Percentiles rank a stretch among this genome's conserved stretches.
Conservation (phyloP, 2,797 vertebrate genomes). For the Sebastolobus altivelis region DNA sequence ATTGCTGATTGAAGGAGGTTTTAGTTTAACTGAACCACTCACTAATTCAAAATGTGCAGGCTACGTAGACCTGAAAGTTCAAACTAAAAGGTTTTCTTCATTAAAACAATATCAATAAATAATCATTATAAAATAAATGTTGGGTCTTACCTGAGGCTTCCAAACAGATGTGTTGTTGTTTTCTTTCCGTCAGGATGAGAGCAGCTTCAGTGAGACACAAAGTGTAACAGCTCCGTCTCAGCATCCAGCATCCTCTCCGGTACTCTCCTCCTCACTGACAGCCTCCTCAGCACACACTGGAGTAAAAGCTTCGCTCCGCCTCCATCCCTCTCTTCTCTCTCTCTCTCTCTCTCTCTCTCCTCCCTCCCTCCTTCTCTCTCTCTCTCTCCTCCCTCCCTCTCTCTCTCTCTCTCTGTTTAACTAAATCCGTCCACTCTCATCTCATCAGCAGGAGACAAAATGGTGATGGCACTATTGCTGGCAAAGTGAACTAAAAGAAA, state of each 20-base stretch:
- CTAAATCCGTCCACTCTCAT: conserved; percentile 65
- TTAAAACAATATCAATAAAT: neutral
- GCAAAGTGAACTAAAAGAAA: conserved; percentile 21
- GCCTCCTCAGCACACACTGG: conserved; percentile 45
- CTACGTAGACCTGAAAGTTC: neutral
- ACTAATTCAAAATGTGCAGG: neutral
- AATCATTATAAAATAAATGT: neutral
- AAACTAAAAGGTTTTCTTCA: neutral
- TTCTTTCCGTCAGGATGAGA: conserved; percentile 6
- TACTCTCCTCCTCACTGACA: conserved; percentile 55
- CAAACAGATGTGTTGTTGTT: conserved; percentile 17
- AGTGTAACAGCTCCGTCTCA: conserved; percentile 42
- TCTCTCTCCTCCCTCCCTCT: neutral
- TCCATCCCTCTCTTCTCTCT: conserved; percentile 11
- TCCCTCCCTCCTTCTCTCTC: neutral
- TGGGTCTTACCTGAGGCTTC: conserved; percentile 51
- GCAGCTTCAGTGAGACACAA: conserved; percentile 35
- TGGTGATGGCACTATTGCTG: conserved; percentile 29
- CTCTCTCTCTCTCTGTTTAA: conserved; percentile 32
- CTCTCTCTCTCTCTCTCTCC: neutral
- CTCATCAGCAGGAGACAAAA: conserved; percentile 56
- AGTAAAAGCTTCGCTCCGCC: conserved; percentile 57
- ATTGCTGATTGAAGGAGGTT: neutral
- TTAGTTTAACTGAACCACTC: neutral
- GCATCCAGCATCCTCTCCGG: conserved; percentile 57